Evolutionary conservation across 2,113 vertebrate genomes (phyloP).

Genomic region (Megaleporinus macrocephalus): DNA sequence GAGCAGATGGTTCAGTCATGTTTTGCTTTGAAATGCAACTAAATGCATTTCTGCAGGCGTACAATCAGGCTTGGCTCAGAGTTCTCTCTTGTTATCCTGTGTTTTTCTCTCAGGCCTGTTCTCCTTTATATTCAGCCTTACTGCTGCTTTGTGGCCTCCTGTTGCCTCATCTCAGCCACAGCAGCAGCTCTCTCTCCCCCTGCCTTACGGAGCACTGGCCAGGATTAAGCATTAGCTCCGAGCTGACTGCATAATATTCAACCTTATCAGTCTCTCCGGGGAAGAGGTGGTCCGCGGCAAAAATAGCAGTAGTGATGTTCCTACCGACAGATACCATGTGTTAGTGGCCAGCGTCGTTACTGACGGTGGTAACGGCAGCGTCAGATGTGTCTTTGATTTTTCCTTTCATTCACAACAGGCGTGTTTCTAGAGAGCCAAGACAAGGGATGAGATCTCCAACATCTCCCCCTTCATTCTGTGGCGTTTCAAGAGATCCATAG

Average conservation of each 20-base stretch:
- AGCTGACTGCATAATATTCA: conserved; percentile 47
- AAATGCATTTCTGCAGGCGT: neutral
- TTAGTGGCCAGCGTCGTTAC: conserved; percentile 9
- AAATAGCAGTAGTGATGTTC: conserved; percentile 43
- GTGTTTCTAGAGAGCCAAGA: neutral
- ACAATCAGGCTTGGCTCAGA: neutral
- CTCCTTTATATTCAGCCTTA: conserved; percentile 25
- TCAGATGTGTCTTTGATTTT: neutral
- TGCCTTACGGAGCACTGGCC: conserved; percentile 71
- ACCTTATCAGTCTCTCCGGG: conserved; percentile 41
- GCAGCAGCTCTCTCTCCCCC: neutral
- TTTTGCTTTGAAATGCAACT: neutral
- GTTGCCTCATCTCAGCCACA: conserved; percentile 23
- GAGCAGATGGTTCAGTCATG: neutral
- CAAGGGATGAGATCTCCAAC: neutral
- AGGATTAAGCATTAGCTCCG: conserved; percentile 36
- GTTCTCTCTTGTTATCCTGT: neutral
- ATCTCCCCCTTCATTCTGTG: neutral
- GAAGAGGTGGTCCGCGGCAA: conserved; percentile 37
- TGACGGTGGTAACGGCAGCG: neutral
- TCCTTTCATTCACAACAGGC: neutral
- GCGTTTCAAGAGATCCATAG: neutral
- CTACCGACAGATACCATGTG: conserved; percentile 7
- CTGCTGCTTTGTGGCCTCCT: conserved; percentile 35
- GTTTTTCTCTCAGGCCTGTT: conserved; percentile 1